Base-by-base conservation (phyloP, 2,797 vertebrate species). In the Aldrovandia affinis region DNA sequence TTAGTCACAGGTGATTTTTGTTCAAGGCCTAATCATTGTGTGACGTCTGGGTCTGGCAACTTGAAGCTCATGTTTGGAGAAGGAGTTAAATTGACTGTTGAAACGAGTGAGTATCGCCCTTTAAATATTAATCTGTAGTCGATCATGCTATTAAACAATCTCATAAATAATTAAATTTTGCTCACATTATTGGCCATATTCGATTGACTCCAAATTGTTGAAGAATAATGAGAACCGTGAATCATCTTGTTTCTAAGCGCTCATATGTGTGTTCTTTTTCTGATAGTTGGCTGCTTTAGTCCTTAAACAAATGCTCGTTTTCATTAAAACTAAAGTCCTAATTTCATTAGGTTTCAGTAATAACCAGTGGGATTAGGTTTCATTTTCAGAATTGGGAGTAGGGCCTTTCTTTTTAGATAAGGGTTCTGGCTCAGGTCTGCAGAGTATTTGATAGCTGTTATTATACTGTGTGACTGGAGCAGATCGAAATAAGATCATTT, bases 41-140 rank as follows among this genome's bases (percentile, higher is more conserved):
- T 77, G 73, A 44, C 73, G 25, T 47, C 73, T 77, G 25, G 73
- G 6, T 2, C 42, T 44, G 73, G 73, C 22, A 28, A 10, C 9
- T 77, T 2, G 39, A 77, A 77, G 52, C 33, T 42, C 12, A 82
- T 80, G 52, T 83, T 83, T 68, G 36, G 73, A 33, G 55, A 39
- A 54, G 75, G 81, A 52, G 50, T 30, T 39, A 15, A 52, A 63
- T 14, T 85, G 15, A 25, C 78, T 14, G 30, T 65, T n/a, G 55
- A 84, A 50, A 22, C 54, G 36, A 55, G 55, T 81, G 30, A 57
- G 70, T 83, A n/a, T 28, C 0, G 10, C 15, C 30, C 28, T 68
- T 39, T 39, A 73, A 70, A 70, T 12, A 2, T 22, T 42, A 1
- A 42, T 77, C 6, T 3, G 9, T 77, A n/a, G 42, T 25, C 10